Conservation (phyloP, 2,113 vertebrate genomes). For the Aythya baeri region DNA sequence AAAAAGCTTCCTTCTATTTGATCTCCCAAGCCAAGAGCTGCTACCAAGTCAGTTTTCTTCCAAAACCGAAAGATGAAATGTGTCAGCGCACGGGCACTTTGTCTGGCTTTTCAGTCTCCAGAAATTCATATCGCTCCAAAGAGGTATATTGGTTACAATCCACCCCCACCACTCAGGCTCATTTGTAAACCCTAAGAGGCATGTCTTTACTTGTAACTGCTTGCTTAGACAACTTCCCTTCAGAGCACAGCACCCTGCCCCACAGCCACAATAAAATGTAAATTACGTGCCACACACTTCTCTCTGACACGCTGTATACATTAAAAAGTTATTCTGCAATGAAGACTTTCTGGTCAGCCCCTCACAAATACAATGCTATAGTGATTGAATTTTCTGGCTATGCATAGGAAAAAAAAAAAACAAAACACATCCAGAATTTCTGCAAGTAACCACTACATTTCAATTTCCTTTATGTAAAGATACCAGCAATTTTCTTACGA, state of each 20-base stretch:
- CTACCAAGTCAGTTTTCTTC: background rate
- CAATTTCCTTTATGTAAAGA: slow-evolving; percentile 14
- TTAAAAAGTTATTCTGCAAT: background rate
- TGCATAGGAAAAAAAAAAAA: background rate
- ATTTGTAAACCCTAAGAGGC: slow-evolving; percentile 17
- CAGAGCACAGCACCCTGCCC: slow-evolving; percentile 37
- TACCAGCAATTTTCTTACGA: background rate
- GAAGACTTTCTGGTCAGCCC: background rate
- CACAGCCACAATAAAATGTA: slow-evolving; percentile 39
- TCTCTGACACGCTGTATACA: background rate
- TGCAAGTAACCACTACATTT: background rate
- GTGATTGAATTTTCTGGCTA: background rate
- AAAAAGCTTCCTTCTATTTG: background rate
- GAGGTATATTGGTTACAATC: background rate
- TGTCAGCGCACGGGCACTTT: background rate
- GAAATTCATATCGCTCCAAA: background rate
- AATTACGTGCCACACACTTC: background rate
- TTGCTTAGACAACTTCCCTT: slow-evolving; percentile 31
- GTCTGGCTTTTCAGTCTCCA: background rate
- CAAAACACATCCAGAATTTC: background rate
- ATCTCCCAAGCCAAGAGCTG: background rate
- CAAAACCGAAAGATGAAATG: background rate
- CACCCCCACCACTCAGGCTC: background rate
- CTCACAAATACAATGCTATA: background rate
- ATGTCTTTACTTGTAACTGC: slow-evolving; percentile 27